Conservation (phyloP, 2,113 vertebrate species). For the Phyllostomus hastatus region DNA sequence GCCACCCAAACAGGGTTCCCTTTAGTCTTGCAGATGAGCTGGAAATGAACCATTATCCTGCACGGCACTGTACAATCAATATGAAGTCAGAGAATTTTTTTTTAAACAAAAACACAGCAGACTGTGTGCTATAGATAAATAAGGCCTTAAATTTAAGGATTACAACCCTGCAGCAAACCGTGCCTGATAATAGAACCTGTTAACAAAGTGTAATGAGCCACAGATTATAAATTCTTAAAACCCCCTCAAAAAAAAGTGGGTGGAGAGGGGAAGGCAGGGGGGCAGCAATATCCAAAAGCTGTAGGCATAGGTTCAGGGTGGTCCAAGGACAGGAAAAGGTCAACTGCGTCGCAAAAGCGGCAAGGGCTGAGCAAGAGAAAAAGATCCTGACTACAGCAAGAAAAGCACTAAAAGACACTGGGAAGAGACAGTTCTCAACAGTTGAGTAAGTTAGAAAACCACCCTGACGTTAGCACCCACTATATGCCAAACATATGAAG, state of each 20-base stretch:
- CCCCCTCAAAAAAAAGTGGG: too few species aligned
- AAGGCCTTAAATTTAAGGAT: neutral
- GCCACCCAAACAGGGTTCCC: neutral
- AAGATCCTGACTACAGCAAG: neutral
- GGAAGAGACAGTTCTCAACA: neutral
- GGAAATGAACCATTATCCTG: conserved; percentile 47
- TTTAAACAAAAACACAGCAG: neutral
- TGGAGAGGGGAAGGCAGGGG: fast-evolving
- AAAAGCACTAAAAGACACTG: neutral
- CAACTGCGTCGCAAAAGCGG: neutral
- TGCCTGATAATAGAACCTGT: neutral
- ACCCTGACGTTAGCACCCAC: neutral
- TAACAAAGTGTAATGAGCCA: neutral
- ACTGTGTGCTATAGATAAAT: conserved; percentile 10
- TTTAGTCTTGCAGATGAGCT: conserved; percentile 55
- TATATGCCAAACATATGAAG: neutral
- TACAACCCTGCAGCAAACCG: neutral
- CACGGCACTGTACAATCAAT: neutral
- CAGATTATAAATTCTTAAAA: neutral
- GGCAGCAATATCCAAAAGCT: neutral
- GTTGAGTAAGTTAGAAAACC: neutral
- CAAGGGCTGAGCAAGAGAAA: neutral
- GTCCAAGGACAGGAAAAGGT: neutral
- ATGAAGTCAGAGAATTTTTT: neutral
- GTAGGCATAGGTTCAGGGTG: neutral